Percentiles rank a stretch among this genome's conserved stretches.
Evolutionary conservation across 2,888 invertebrate genomes (phyloP).

Genomic region (Callosobruchus maculatus): DNA sequence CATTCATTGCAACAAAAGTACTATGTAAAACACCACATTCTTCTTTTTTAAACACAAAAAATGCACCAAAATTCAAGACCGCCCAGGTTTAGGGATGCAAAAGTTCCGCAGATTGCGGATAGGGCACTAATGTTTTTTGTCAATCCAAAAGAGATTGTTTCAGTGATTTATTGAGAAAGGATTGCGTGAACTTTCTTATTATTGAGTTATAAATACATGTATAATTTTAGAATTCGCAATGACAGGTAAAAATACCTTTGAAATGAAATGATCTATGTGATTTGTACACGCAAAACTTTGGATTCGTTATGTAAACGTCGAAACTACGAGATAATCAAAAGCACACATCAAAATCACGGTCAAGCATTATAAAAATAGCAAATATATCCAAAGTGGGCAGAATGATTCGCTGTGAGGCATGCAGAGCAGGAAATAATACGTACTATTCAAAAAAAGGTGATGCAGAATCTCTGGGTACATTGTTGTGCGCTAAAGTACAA

Average conservation of each 20-base stretch:
- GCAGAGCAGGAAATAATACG: slow-evolving; percentile 7
- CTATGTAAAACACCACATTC: not conserved
- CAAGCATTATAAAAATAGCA: not conserved
- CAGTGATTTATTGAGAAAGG: slow-evolving; percentile 2
- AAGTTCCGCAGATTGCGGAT: not conserved
- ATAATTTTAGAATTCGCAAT: slow-evolving; percentile 20
- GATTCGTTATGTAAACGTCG: not conserved
- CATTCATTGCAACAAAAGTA: not conserved
- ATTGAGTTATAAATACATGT: slow-evolving; percentile 16
- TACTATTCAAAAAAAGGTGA: slow-evolving; percentile 10
- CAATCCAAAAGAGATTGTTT: no score
- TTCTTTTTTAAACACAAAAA: not conserved
- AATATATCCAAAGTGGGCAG: slow-evolving; percentile 2
- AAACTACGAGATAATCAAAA: not conserved
- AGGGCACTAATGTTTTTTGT: no score
- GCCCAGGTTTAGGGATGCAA: not conserved
- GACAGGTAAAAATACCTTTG: slow-evolving; percentile 22
- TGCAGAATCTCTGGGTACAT: slow-evolving; percentile 10
- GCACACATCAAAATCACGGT: not conserved
- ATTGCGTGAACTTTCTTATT: slow-evolving; percentile 10
- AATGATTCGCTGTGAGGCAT: slow-evolving; percentile 15
- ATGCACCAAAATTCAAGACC: not conserved
- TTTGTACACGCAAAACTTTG: not conserved
- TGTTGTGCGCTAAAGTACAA: slow-evolving; percentile 13
- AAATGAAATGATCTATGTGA: not conserved